Conservation (phyloP, 1,140 invertebrate species). For the Sesamia nonagrioides region DNA sequence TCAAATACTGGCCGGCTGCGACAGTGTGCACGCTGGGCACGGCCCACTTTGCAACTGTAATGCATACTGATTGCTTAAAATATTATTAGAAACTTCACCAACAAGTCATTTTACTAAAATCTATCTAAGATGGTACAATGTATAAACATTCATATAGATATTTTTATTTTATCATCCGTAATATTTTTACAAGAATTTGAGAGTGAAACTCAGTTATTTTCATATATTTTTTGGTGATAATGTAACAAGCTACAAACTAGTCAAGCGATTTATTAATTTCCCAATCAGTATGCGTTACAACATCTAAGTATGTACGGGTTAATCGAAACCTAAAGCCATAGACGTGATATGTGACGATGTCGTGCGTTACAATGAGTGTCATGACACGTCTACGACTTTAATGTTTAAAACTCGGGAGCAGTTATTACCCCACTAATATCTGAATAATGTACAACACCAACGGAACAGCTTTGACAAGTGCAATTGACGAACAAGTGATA, state of each 20-base stretch:
- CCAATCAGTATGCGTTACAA: constrained; percentile 61
- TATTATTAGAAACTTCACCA: constrained; percentile 13
- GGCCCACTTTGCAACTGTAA: constrained; percentile 47
- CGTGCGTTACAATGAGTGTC: constrained; percentile 33
- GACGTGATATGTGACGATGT: constrained; percentile 53
- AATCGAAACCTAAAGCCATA: constrained; percentile 56
- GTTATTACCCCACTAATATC: constrained; percentile 66
- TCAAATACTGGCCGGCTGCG: constrained; percentile 74
- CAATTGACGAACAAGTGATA: constrained; percentile 87
- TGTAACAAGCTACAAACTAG: constrained; percentile 18
- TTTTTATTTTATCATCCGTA: background rate
- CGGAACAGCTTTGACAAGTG: constrained; percentile 82
- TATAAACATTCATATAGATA: background rate
- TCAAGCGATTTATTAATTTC: background rate
- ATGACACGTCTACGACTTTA: constrained; percentile 61
- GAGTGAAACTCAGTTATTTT: background rate
- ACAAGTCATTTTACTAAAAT: background rate
- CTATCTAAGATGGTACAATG: background rate
- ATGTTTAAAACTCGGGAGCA: constrained; percentile 55
- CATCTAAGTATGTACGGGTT: constrained; percentile 46
- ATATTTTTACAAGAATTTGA: background rate
- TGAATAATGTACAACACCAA: constrained; percentile 75
- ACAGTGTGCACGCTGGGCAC: constrained; percentile 10
- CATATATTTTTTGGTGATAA: constrained; percentile 1
- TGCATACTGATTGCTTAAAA: constrained; percentile 56